phyloP scores from a whole-genome alignment of 2,797 vertebrate species.

The Petrocephalus sullivani region DNA sequence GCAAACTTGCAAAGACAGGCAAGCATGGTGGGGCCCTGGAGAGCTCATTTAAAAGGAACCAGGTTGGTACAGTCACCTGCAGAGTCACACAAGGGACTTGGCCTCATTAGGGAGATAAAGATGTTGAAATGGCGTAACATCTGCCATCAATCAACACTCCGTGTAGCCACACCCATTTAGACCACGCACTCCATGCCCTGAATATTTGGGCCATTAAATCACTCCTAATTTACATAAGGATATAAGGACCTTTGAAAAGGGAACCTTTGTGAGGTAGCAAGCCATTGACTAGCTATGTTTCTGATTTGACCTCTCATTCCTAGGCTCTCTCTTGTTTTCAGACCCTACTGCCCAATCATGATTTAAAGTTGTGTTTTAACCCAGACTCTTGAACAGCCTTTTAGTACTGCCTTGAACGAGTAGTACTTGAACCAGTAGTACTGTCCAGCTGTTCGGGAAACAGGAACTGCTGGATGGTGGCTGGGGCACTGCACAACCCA shows the following conservation, averaged over 20 bases:
- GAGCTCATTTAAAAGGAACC: neutral
- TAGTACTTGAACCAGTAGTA: too few species aligned
- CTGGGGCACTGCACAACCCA: too few species aligned
- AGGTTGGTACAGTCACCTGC: neutral
- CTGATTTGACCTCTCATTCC: too few species aligned
- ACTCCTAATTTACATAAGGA: neutral
- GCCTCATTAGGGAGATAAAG: neutral
- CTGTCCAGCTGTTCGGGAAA: too few species aligned
- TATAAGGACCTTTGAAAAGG: neutral
- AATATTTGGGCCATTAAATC: neutral
- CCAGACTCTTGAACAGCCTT: too few species aligned
- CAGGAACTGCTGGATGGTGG: too few species aligned
- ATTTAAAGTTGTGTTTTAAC: too few species aligned
- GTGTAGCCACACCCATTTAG: neutral
- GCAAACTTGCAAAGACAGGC: neutral
- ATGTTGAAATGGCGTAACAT: neutral
- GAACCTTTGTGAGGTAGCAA: neutral
- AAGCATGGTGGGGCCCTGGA: neutral
- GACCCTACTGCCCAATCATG: too few species aligned
- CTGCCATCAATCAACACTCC: neutral
- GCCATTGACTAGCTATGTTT: too few species aligned
- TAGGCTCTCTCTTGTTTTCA: too few species aligned
- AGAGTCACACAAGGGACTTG: neutral
- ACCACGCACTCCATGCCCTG: neutral
- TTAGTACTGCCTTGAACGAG: too few species aligned